Conservation (phyloP, 1,140 invertebrate species). For the Caenorhabditis brenneri region DNA sequence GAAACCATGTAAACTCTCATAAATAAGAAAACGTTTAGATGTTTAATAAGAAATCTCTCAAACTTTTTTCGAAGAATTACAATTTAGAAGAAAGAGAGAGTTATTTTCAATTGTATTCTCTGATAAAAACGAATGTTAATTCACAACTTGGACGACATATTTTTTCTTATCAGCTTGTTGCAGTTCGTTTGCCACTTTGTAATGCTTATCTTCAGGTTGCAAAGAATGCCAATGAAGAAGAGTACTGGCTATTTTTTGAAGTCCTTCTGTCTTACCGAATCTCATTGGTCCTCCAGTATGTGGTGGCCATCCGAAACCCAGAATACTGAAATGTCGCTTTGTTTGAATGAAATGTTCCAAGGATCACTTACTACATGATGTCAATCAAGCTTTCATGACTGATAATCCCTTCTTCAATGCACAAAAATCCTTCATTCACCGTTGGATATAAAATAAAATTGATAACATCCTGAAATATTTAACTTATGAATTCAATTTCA, state of each 20-base stretch:
- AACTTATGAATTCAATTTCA: neutral
- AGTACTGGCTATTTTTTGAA: neutral
- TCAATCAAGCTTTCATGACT: conserved; percentile 55
- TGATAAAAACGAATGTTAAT: too few relatives aligned
- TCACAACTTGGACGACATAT: neutral
- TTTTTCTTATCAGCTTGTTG: neutral
- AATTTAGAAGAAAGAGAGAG: too few relatives aligned
- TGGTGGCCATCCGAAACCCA: conserved; percentile 57
- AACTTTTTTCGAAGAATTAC: too few relatives aligned
- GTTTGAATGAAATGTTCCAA: neutral
- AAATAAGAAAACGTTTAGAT: too few relatives aligned
- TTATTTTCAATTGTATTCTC: too few relatives aligned
- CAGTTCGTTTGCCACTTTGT: neutral
- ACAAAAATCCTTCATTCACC: conserved; percentile 72
- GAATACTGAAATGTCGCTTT: conserved; percentile 47
- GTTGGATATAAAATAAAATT: conserved; percentile 69
- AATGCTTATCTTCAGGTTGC: neutral
- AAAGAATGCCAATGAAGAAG: neutral
- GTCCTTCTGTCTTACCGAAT: conserved; percentile 33
- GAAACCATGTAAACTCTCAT: too few relatives aligned
- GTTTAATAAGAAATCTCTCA: too few relatives aligned
- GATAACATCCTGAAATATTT: conserved; percentile 69
- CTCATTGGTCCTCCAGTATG: conserved; percentile 52
- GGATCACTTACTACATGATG: conserved; percentile 56
- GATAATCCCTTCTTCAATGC: conserved; percentile 71